Evolutionary conservation across 2,888 invertebrate species (phyloP), one percentile per base, ranked within the genome.

Genomic region (Drosophila subquinaria): DNA sequence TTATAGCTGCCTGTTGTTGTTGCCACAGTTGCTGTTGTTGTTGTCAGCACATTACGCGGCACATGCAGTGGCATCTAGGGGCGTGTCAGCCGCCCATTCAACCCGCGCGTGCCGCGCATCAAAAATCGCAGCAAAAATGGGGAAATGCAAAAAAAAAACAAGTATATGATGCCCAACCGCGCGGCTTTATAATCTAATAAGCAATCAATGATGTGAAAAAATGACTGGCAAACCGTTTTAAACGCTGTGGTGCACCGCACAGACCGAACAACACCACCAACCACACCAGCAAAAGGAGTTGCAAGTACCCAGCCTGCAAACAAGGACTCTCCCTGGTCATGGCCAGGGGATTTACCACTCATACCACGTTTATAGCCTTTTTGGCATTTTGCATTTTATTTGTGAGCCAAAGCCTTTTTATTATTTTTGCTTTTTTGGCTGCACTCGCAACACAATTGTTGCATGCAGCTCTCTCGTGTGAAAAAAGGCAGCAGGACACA

Each of bases 191-290:
- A 86, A 90, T 86, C 86, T 90, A 88, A 90, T 90, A 88, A 82
- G 90, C 90, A 88, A 89, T 90, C 90, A 88, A 90, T 88, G 88
- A 86, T 88, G 90, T 88, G 90, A 86, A 86, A 86, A 86, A 86
- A 86, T 90, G 89, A 87, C 86, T 86, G 90, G 71, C 76, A 90
- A 86, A 90, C 89, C 76, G 66, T 81, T 88, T 90, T 90, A 86
- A 90, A 81, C 74, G 73, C 79, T 83, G 89, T 69, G 90, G 87
- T 85, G 85, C 85, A 89, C 84, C 84, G 50, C 88, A 69, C 40
- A 45, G 36, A 4, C 15, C 53, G 15, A 11, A 17, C 27, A 13
- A 36, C 20, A 17, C n/a, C 42, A 23, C 27, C 15, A n/a, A 5
- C n/a, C n/a, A 1, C 36, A 23, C 35, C 35, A 27, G 4, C 20